Evolutionary conservation across 2,113 vertebrate species (phyloP).

Genomic region (Ardeotis arabs): DNA sequence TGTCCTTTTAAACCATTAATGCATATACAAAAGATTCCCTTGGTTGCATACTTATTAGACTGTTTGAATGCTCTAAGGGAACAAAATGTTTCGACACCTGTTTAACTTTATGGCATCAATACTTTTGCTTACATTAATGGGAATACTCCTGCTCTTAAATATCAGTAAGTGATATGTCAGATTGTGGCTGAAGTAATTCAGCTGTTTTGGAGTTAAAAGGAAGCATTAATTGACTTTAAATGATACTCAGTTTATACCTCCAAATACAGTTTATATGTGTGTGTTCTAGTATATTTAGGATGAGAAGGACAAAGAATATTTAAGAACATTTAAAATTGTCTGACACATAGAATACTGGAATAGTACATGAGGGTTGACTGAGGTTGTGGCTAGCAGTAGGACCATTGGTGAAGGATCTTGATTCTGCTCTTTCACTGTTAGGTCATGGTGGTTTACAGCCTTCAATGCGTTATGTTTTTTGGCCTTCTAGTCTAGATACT

Average conservation of each 20-base stretch:
- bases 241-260: background rate
- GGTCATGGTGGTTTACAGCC: background rate
- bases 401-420: background rate
- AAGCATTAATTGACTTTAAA: background rate
- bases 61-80: background rate
- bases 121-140: background rate
- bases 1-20: background rate
- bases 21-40: background rate
- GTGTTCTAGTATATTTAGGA: background rate
- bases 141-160: background rate
- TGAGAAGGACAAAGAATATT: background rate
- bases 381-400: background rate
- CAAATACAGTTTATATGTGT: background rate
- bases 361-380: background rate
- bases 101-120: background rate
- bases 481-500: background rate
- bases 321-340: background rate
- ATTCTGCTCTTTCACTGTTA: background rate
- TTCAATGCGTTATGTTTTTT: background rate
- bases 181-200: background rate
- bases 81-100: fast-evolving
- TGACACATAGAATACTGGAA: background rate
- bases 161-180: background rate
- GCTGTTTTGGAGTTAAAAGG: background rate
- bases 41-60: background rate